Base-by-base conservation (phyloP, 2,797 vertebrate species). In the Cryptoprocta ferox region DNA sequence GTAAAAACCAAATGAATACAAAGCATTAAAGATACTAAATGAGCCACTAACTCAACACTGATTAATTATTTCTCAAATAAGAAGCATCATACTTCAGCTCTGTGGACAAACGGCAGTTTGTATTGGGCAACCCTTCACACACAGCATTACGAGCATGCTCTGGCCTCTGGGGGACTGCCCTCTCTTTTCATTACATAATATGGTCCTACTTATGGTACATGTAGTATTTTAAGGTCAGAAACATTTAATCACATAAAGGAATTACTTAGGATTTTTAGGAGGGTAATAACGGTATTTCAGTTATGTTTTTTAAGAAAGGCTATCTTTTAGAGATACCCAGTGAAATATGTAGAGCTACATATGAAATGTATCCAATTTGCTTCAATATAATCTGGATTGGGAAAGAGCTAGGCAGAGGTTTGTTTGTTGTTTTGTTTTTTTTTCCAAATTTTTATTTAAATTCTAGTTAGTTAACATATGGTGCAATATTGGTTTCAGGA, bases 21-120 rank as follows among this genome's bases (percentile, higher is more conserved):
- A 73, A 92, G 26, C 53, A 90, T 90, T 82, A 88, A 91, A 87
- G 68, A 96, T 30, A 82, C 21, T 78, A 68, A 94, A 48, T 61
- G 5, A 91, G 35, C 39, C 66, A 81, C 37, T 76, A 90, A 84
- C 73, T 82, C 35, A 80, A 75, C 10, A 83, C 35, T 6, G 70
- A 78, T 70, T 61, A 86, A 78, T 66, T 35, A 68, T 65, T 86
- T 68, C 68, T 95, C 39, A 75, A 89, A 90, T 87, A 76, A 82
- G 84, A 63, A 82, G 35, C 71, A 70, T 26, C 59, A 61, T 35
- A 84, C 37, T 35, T 66, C 13, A 48, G 45, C 50, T 88, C 66
- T 63, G 24, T 2, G 16, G n/a, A 32, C 18, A 94, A 70, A 80
- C 61, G 0, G 3, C 39, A 39, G 5, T 19, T 50, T 80, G 13